A percentile compares a stretch with the other conserved stretches of the same genome.
Conservation (phyloP, 2,888 invertebrate species). For the Drosophila pegasa region DNA sequence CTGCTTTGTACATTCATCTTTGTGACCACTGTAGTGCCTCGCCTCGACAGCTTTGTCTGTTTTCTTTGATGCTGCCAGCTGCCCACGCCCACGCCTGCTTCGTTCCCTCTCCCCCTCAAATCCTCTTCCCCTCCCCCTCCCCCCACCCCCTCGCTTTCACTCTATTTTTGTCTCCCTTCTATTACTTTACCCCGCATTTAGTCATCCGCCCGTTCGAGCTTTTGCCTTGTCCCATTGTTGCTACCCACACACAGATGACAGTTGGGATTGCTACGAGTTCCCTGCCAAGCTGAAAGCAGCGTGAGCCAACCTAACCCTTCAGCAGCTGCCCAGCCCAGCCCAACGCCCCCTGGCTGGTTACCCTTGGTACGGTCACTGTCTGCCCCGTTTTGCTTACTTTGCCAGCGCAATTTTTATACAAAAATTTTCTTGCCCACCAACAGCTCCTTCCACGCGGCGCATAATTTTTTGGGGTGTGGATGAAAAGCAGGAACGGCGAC, state of each 20-base stretch:
- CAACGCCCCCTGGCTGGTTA: constrained; percentile 40
- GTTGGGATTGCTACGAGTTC: constrained; percentile 57
- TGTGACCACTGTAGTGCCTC: constrained; percentile 37
- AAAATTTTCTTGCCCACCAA: constrained; percentile 70
- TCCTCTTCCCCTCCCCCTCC: constrained; percentile 3
- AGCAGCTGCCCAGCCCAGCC: constrained; percentile 38
- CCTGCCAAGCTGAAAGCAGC: constrained; percentile 17
- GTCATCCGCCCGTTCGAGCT: constrained; percentile 22
- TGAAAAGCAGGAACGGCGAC: constrained; percentile 19
- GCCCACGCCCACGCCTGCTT: constrained; percentile 20
- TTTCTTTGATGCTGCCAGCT: constrained; percentile 52
- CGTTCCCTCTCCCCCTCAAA: background rate
- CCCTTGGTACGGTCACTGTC: constrained; percentile 58
- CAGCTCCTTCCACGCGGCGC: constrained; percentile 30
- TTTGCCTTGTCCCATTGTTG: constrained; percentile 50
- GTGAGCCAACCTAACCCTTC: constrained; percentile 60
- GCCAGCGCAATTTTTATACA: constrained; percentile 80
- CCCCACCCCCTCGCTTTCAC: background rate
- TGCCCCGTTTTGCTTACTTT: constrained; percentile 67
- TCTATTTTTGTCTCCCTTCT: constrained; percentile 13
- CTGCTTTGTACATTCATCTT: background rate
- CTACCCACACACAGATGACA: constrained; percentile 52
- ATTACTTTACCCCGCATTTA: constrained; percentile 23
- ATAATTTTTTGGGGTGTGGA: constrained; percentile 64
- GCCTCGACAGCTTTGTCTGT: constrained; percentile 17